These are phyloP conservation scores for Megalops atlanticus DNA, from an alignment of 2,113 vertebrate genomes.

Conservation along the genomic window DNA sequence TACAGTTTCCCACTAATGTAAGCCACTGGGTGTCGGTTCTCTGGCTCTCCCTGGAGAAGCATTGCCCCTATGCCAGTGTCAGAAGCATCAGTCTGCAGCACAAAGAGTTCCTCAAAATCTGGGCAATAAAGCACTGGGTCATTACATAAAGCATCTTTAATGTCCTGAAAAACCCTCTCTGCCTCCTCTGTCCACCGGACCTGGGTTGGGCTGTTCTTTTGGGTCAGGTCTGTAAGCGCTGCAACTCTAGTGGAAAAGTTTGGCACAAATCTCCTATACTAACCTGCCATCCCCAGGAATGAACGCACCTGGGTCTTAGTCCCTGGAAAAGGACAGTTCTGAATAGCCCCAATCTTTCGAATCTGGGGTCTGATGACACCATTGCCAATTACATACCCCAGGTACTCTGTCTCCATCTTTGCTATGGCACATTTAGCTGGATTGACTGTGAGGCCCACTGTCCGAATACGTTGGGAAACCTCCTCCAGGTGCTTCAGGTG, in stretches of 20 bases:
- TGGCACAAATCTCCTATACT: background rate
- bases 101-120: background rate
- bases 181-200: constrained; percentile 16
- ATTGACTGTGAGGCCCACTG: constrained; percentile 9
- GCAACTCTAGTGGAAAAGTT: constrained; percentile 2
- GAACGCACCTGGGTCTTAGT: constrained; percentile 22
- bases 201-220: background rate
- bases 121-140: background rate
- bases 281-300: constrained; percentile 4
- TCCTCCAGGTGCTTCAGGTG: no score
- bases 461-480: background rate
- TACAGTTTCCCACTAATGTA: no score
- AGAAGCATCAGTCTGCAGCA: constrained; percentile 12
- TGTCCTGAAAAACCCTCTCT: no score
- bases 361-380: background rate
- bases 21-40: no score
- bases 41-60: background rate
- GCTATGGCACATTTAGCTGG: constrained; percentile 11
- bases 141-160: background rate
- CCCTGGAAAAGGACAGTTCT: background rate
- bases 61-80: no score
- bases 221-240: constrained; percentile 13
- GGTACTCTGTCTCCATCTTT: background rate
- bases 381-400: background rate
- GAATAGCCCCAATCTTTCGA: constrained; percentile 20